A percentile compares a stretch with the other conserved stretches of the same genome.
These are phyloP conservation scores for Eretmodus cyanostictus DNA, from an alignment of 2,113 vertebrate genomes.

Conservation along the genomic window DNA sequence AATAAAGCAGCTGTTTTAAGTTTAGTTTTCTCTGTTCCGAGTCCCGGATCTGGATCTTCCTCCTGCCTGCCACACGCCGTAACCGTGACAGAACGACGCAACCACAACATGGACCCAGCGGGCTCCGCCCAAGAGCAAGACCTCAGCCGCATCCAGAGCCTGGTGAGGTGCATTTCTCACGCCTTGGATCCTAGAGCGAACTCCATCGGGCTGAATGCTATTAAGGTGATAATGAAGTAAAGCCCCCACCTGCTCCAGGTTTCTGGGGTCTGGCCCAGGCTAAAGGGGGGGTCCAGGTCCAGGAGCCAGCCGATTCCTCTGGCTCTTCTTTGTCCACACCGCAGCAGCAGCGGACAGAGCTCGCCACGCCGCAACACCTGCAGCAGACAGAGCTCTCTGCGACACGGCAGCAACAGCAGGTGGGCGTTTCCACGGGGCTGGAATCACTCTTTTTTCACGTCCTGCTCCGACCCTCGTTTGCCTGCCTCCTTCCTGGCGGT, in stretches of 20 bases:
- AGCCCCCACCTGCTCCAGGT: background rate
- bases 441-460: background rate
- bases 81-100: background rate
- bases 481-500: background rate
- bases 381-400: background rate
- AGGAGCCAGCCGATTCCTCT: rapidly evolving
- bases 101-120: background rate
- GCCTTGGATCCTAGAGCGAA: background rate
- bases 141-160: background rate
- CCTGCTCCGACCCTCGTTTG: background rate
- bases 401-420: rapidly evolving
- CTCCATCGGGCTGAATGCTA: background rate
- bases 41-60: background rate
- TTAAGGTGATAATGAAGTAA: background rate
- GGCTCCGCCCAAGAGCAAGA: background rate
- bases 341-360: background rate
- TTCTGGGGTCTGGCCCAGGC: background rate
- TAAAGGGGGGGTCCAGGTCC: background rate
- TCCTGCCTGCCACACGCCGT: background rate
- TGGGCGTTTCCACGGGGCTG: rapidly evolving
- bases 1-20: background rate
- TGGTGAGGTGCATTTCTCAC: background rate
- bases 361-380: rapidly evolving
- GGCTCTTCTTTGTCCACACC: background rate
- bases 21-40: background rate